These are phyloP conservation scores for Misgurnus anguillicaudatus DNA, from an alignment of 2,113 vertebrate genomes.

Conservation along the genomic window DNA sequence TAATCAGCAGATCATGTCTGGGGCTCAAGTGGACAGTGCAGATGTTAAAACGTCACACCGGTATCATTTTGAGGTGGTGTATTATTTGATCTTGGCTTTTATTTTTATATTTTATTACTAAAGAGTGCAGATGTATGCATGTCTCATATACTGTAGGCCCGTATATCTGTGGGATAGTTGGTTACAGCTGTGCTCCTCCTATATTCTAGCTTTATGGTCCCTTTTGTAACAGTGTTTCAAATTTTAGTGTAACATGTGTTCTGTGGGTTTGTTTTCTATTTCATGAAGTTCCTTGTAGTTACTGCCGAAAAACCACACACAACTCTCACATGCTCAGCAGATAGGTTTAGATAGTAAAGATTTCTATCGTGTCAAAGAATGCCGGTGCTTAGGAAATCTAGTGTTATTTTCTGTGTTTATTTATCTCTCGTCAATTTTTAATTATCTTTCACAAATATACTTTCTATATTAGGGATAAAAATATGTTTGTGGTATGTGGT, in stretches of 20 bases:
- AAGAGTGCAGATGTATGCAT: background rate
- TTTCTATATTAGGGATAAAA: too few species aligned
- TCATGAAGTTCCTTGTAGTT: constrained; percentile 7
- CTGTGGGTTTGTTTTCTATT: background rate
- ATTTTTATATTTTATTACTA: too few species aligned
- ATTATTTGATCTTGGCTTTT: too few species aligned
- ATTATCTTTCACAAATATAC: too few species aligned
- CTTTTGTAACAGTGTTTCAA: constrained; percentile 47
- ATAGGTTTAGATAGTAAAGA: constrained; percentile 7
- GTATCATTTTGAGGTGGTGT: too few species aligned
- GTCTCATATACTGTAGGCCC: background rate
- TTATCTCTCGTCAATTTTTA: too few species aligned
- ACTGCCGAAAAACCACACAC: constrained; percentile 8
- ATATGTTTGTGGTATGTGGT: too few species aligned
- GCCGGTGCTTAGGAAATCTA: background rate
- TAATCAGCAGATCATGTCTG: background rate
- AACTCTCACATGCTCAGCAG: constrained; percentile 11
- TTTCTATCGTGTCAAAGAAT: constrained; percentile 3
- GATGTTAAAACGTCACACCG: background rate
- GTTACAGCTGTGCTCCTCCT: background rate
- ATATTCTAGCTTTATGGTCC: constrained; percentile 44
- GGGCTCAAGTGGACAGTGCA: constrained; percentile 6
- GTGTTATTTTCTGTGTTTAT: background rate
- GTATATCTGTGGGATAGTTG: background rate
- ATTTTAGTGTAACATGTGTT: constrained; percentile 12